These are phyloP conservation scores for Elgaria multicarinata DNA, from an alignment of 2,113 vertebrate species.

Conservation along the genomic window DNA sequence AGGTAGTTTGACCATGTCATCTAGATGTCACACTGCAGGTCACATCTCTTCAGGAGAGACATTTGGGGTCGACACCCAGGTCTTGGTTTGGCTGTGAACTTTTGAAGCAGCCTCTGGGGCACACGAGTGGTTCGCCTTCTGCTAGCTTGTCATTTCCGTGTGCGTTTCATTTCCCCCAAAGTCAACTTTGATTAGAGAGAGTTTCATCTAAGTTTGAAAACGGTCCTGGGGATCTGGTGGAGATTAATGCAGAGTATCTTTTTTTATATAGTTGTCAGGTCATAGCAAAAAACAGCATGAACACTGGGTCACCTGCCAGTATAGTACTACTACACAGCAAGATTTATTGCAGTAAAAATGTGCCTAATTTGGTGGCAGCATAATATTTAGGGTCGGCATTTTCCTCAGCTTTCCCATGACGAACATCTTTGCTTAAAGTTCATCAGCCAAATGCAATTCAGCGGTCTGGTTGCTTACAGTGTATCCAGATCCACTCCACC, in stretches of 20 bases:
- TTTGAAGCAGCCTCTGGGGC: slow-evolving; percentile 36
- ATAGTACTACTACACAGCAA: slow-evolving; percentile 49
- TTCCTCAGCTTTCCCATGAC: slow-evolving; percentile 7
- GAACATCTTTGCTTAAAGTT: neutral
- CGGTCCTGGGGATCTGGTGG: slow-evolving; percentile 57
- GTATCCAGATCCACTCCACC: neutral
- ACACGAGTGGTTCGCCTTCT: slow-evolving; percentile 23
- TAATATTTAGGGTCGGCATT: slow-evolving; percentile 48
- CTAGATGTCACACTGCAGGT: slow-evolving; percentile 38
- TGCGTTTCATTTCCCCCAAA: slow-evolving; percentile 70
- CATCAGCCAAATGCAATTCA: neutral
- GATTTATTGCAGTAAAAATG: slow-evolving; percentile 40
- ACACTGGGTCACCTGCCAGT: slow-evolving; percentile 35
- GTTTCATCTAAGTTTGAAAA: slow-evolving; percentile 59
- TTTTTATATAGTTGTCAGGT: slow-evolving; percentile 40
- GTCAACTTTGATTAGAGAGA: slow-evolving; percentile 66
- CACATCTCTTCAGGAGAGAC: slow-evolving; percentile 34
- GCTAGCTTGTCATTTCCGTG: slow-evolving; percentile 45
- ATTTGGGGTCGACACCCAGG: slow-evolving; percentile 39
- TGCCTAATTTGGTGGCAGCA: slow-evolving; percentile 5
- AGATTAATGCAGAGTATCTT: slow-evolving; percentile 12
- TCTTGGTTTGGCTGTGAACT: slow-evolving; percentile 16
- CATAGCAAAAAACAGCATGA: slow-evolving; percentile 28
- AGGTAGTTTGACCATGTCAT: slow-evolving; percentile 19
- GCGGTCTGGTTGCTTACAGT: neutral